Base-by-base conservation (phyloP, 2,797 vertebrate species). In the Sarcoramphus papa region DNA sequence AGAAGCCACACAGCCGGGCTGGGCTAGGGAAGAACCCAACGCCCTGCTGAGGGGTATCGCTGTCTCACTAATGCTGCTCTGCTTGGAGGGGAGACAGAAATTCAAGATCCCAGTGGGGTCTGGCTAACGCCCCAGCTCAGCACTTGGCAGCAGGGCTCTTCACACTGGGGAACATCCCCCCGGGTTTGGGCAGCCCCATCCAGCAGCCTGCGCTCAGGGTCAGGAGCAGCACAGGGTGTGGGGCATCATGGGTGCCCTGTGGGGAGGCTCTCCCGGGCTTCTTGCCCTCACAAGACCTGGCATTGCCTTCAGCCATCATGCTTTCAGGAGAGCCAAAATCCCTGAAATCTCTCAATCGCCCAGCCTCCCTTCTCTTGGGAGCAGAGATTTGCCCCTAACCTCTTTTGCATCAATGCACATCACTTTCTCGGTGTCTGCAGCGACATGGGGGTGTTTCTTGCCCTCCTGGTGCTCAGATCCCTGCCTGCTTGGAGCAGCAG, bases 111-210 rank as follows among this genome's bases (percentile, higher is more conserved):
- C 16, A 5, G 13, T 6, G 1, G 62, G 19, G 24, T 7, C 35
- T 80, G 57, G n/a, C 30, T 60, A 45, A 48, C 8, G 65, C 25
- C 27, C 47, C 74, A 28, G 68, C n/a, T 70, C 73, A 88, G 63
- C 63, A 40, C 21, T 6, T 24, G 30, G 31, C 45, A 68, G 37
- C 40, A 48, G 31, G 40, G 48, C 25, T 68, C 31, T 60, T 75
- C 53, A 45, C 0, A 0, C 54, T 56, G 1, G 1, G 48, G 19
- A 73, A 22, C 28, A 47, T 11, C 43, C 35, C 47, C 48, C 30
- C 4, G 18, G 16, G n/a, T 43, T 64, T 59, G 45, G 53, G 41
- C 41, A 91, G 73, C 24, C 15, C n/a, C 7, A 6, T 74, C 37
- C 67, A 51, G 43, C 59, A 85, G 43, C 43, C 53, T 72, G 41